Evolutionary conservation across 1,140 invertebrate species (phyloP).

Genomic region (Pogonus chalceus): DNA sequence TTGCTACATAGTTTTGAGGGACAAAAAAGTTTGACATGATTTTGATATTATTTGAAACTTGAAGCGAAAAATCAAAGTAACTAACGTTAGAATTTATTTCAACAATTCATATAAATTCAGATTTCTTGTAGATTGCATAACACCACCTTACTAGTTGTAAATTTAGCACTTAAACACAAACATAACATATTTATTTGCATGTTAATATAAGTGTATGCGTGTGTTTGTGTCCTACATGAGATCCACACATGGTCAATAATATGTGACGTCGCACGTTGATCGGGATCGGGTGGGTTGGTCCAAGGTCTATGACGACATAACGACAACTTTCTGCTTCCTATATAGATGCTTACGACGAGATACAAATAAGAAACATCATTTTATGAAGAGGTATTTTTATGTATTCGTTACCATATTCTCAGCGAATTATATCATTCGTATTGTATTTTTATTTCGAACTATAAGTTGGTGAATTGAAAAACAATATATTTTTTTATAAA

Average conservation of each 20-base stretch:
- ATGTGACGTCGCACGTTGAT: constrained; percentile 1
- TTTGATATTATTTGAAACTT: no score
- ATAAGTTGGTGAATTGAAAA: no score
- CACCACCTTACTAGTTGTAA: background rate
- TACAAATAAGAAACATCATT: background rate
- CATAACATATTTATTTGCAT: background rate
- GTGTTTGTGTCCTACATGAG: constrained; percentile 4
- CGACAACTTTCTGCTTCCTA: constrained; percentile 5
- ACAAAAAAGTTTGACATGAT: no score
- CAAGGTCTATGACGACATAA: constrained; percentile 6
- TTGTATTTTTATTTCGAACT: no score
- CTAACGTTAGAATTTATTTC: no score
- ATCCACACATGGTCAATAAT: constrained; percentile 7
- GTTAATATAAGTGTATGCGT: background rate
- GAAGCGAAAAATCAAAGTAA: no score
- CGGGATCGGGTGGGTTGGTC: background rate
- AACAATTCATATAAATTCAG: no score
- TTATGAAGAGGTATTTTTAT: background rate
- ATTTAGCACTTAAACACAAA: background rate
- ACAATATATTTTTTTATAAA: no score
- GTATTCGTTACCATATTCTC: no score
- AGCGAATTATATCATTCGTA: no score
- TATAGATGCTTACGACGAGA: background rate
- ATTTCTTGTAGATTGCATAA: background rate
- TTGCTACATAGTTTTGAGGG: no score